Conservation (phyloP, 2,797 vertebrate genomes). For the Spondyliosoma cantharus region DNA sequence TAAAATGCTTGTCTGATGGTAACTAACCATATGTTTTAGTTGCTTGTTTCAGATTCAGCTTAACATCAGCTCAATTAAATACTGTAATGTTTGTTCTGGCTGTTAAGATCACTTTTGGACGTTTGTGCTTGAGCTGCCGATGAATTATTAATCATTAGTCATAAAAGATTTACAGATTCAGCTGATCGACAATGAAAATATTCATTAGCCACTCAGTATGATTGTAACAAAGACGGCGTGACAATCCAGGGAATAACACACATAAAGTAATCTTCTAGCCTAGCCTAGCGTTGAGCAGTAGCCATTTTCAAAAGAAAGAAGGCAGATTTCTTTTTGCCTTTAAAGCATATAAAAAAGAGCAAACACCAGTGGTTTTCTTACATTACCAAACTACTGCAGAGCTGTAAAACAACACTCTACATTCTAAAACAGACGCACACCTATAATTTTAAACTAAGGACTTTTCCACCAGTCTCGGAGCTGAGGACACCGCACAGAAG, state of each 20-base stretch:
- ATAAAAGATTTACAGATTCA: neutral
- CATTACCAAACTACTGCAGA: neutral
- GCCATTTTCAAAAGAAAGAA: neutral
- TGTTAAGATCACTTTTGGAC: neutral
- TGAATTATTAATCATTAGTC: neutral
- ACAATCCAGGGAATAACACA: neutral
- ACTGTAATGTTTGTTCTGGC: no score
- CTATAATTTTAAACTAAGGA: slow-evolving; percentile 5
- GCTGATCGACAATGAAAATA: neutral
- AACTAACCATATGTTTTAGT: neutral
- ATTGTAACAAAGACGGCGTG: neutral
- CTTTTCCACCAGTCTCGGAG: neutral
- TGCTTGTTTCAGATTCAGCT: neutral
- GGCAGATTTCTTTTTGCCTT: neutral
- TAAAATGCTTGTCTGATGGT: neutral
- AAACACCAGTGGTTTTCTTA: neutral
- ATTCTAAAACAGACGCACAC: neutral
- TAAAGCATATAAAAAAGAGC: neutral
- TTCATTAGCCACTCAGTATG: neutral
- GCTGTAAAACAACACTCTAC: slow-evolving; percentile 9
- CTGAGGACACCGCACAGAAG: neutral
- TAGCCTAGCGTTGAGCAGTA: neutral
- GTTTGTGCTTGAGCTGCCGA: neutral
- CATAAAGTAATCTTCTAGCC: neutral
- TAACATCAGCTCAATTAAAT: no score